Percentiles rank a stretch among this genome's conserved stretches.
Conservation (phyloP, 37 sponge, comb jelly and placozoan species). For the Geodia barretti region DNA sequence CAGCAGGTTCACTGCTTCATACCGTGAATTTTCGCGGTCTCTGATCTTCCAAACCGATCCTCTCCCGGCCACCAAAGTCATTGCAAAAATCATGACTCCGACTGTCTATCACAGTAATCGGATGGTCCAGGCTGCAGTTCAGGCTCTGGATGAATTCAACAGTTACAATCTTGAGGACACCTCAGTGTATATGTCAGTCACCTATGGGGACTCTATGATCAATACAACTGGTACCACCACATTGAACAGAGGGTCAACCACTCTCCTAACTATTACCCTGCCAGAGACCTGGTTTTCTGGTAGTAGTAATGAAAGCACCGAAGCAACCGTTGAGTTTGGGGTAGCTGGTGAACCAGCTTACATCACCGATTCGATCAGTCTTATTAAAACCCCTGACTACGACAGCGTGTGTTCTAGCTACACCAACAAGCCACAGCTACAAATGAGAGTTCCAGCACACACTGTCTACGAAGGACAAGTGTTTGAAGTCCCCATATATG, state of each 20-base stretch:
- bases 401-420: conserved; percentile 6
- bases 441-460: conserved; percentile 27
- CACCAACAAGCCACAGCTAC: not conserved
- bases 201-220: not conserved
- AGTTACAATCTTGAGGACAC: conserved; percentile 21
- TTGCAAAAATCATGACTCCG: conserved; percentile 39
- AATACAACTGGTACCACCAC: not conserved
- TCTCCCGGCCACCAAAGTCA: conserved; percentile 27
- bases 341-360: not conserved
- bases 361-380: not conserved
- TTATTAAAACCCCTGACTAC: conserved; percentile 18
- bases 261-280: conserved; percentile 19
- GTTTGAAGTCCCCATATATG: conserved; percentile 8
- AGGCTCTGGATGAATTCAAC: conserved; percentile 27
- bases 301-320: not conserved
- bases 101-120: conserved; percentile 30
- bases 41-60: conserved; percentile 16
- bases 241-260: not conserved
- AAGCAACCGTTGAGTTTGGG: conserved; percentile 21
- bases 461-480: conserved; percentile 29
- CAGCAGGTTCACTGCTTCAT: conserved; percentile 19
- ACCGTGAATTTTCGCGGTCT: not conserved
- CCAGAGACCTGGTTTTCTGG: conserved; percentile 48
- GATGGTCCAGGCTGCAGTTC: conserved; percentile 18
- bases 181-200: conserved; percentile 14